These are phyloP conservation scores for Thereva unica DNA, from an alignment of 2,888 invertebrate species.

Conservation along the genomic window DNA sequence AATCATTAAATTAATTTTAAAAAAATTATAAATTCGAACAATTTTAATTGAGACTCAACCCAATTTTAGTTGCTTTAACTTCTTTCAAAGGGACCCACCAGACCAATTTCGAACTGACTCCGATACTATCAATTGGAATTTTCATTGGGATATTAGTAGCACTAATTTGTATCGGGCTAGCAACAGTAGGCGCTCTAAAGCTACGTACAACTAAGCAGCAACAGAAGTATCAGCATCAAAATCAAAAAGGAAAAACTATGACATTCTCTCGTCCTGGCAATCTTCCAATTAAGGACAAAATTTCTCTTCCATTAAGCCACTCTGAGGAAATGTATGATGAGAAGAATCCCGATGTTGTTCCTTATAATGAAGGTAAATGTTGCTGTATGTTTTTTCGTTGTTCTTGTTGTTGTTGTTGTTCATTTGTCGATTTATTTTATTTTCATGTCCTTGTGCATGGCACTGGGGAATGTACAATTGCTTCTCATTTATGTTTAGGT, in stretches of 20 bases:
- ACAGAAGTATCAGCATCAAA: constrained; percentile 56
- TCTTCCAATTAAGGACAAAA: constrained; percentile 69
- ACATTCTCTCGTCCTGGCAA: constrained; percentile 65
- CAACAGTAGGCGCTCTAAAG: constrained; percentile 57
- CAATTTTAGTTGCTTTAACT: constrained; percentile 52
- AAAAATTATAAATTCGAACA: constrained; percentile 37
- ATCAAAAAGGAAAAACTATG: constrained; percentile 51
- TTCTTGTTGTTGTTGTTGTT: constrained; percentile 13
- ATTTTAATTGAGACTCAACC: constrained; percentile 25
- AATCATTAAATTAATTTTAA: not conserved
- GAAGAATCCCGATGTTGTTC: constrained; percentile 87
- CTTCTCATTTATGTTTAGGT: no score
- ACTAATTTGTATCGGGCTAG: constrained; percentile 57
- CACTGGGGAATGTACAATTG: no score
- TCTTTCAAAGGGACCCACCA: constrained; percentile 59
- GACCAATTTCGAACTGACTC: constrained; percentile 62
- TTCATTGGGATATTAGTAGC: constrained; percentile 59
- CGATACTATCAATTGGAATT: constrained; percentile 60
- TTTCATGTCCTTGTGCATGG: not conserved
- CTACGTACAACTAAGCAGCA: constrained; percentile 57
- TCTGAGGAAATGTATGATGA: constrained; percentile 81
- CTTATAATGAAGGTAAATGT: constrained; percentile 78
- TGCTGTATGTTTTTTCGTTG: not conserved
- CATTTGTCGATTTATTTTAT: not conserved
- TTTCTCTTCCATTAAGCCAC: constrained; percentile 66